Evolutionary conservation across 2,797 vertebrate species (phyloP).

Genomic region (Falco rusticolus): DNA sequence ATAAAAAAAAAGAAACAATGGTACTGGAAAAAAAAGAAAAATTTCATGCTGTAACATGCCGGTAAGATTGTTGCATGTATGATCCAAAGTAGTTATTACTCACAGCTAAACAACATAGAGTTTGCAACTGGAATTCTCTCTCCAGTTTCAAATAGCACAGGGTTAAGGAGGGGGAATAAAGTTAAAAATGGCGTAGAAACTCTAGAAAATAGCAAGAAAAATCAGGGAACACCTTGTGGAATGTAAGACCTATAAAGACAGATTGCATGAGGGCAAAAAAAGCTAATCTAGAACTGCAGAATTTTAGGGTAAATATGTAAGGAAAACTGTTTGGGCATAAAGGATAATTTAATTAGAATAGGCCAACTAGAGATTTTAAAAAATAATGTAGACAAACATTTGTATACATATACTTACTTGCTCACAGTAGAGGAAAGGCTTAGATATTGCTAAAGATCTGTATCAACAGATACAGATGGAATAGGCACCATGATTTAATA

Average conservation of each 20-base stretch:
- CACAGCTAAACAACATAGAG: neutral
- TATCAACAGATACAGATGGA: neutral
- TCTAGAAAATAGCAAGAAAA: neutral
- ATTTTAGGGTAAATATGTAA: neutral
- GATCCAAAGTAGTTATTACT: neutral
- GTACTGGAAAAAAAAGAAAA: neutral
- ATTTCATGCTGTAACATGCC: rapidly evolving
- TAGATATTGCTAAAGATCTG: neutral
- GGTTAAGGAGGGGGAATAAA: neutral
- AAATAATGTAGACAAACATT: neutral
- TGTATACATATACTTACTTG: neutral
- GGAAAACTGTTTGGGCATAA: neutral
- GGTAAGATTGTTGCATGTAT: neutral
- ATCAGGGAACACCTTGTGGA: neutral
- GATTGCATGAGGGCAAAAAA: neutral
- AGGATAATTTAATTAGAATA: neutral
- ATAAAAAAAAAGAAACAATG: neutral
- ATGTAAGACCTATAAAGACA: neutral
- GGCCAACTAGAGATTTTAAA: neutral
- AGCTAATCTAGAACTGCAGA: neutral
- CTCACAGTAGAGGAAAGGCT: neutral
- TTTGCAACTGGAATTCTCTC: neutral
- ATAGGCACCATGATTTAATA: constrained; percentile 29
- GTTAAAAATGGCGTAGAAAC: neutral
- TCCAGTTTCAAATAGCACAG: neutral